Conservation (phyloP, 1,140 invertebrate species). For the Drosophila suzukii region DNA sequence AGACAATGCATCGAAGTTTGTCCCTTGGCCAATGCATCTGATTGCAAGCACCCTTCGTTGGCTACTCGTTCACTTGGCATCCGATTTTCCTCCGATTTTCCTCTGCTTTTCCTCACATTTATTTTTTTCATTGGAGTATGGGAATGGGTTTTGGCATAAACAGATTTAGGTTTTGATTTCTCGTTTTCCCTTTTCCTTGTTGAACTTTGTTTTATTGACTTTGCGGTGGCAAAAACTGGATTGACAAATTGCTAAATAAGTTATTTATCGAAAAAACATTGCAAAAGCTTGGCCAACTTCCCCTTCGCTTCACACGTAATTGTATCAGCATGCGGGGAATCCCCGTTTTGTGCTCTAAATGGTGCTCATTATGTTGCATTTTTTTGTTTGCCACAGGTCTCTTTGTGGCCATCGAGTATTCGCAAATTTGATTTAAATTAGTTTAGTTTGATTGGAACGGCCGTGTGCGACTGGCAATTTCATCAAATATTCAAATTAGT, state of each 20-base stretch:
- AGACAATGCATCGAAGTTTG: conserved; percentile 63
- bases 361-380: conserved; percentile 56
- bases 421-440: conserved; percentile 67
- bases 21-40: conserved; percentile 64
- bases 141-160: conserved; percentile 50
- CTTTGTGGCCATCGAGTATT: conserved; percentile 22
- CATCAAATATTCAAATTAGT: conserved; percentile 59
- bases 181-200: conserved; percentile 30
- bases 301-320: conserved; percentile 28
- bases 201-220: conserved; percentile 68
- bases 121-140: neutral
- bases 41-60: conserved; percentile 72
- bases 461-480: conserved; percentile 26
- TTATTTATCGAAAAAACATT: conserved; percentile 20
- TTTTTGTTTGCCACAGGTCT: conserved; percentile 36
- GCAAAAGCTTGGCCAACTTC: conserved; percentile 15
- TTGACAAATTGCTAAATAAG: conserved; percentile 70
- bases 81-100: conserved; percentile 25
- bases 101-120: conserved; percentile 1
- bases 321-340: conserved; percentile 35
- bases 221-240: conserved; percentile 58
- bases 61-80: conserved; percentile 55
- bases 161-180: conserved; percentile 49
- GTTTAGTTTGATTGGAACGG: conserved; percentile 58
- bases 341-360: conserved; percentile 55